These are phyloP conservation scores for Parambassis ranga DNA, from an alignment of 2,797 vertebrate species.

Conservation along the genomic window DNA sequence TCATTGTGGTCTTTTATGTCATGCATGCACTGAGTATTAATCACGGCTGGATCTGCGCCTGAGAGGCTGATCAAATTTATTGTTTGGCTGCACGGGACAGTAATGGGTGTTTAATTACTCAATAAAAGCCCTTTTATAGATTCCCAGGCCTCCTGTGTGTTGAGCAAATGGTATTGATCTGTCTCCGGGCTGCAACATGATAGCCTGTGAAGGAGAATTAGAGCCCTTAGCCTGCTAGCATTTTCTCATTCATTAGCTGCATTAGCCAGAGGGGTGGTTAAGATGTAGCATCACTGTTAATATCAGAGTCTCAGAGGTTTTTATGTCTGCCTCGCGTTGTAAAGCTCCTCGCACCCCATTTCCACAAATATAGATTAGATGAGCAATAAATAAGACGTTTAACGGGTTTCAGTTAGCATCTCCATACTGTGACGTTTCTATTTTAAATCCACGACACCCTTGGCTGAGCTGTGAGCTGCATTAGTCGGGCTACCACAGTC, in stretches of 20 bases:
- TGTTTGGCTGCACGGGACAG: slow-evolving; percentile 93
- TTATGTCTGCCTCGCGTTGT: slow-evolving; percentile 44
- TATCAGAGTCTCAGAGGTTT: slow-evolving; percentile 46
- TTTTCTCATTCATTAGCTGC: slow-evolving; percentile 77
- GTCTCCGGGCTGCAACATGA: slow-evolving; percentile 91
- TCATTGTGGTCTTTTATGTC: slow-evolving; percentile 81
- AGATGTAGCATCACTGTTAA: slow-evolving; percentile 59
- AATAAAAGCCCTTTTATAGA: slow-evolving; percentile 98
- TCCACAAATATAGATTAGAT: slow-evolving; percentile 65
- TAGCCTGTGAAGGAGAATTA: slow-evolving; percentile 95
- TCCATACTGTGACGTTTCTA: slow-evolving; percentile 38
- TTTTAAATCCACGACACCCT: slow-evolving; percentile 30
- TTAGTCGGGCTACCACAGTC: slow-evolving; percentile 44
- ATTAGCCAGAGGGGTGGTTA: slow-evolving; percentile 71
- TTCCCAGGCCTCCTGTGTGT: slow-evolving; percentile 91
- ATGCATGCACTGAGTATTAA: slow-evolving; percentile 88
- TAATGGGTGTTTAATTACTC: slow-evolving; percentile 99
- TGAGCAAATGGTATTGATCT: slow-evolving; percentile 97
- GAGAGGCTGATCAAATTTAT: slow-evolving; percentile 97
- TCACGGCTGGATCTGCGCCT: slow-evolving; percentile 87
- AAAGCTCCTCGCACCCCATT: slow-evolving; percentile 51
- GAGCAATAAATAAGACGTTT: slow-evolving; percentile 47
- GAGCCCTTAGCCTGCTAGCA: slow-evolving; percentile 85
- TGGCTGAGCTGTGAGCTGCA: slow-evolving; percentile 42
- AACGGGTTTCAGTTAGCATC: slow-evolving; percentile 28